phyloP scores from a whole-genome alignment of 2,797 vertebrate genomes.

The Chiroxiphia lanceolata region DNA sequence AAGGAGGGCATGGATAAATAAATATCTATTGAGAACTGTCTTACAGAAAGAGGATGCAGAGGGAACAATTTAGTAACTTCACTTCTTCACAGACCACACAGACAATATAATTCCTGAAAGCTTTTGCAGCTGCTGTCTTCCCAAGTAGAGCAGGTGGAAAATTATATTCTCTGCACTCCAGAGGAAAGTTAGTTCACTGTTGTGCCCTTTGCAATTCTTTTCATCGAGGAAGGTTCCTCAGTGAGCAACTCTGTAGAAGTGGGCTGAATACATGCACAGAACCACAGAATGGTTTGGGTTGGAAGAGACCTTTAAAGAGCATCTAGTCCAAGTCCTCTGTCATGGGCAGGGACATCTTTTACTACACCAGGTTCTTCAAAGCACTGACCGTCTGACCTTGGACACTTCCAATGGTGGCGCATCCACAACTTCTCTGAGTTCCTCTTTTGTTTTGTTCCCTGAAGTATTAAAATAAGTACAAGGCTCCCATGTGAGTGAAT shows the following conservation, averaged over 20 bases:
- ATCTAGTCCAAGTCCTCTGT: not conserved
- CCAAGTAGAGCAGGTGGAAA: not conserved
- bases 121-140: not conserved
- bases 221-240: not conserved
- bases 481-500: not conserved
- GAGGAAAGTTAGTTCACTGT: not conserved
- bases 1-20: not conserved
- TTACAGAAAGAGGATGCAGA: not conserved
- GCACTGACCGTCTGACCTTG: not conserved
- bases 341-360: not conserved
- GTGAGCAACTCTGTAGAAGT: not conserved
- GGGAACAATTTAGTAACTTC: not conserved
- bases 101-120: not conserved
- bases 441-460: not conserved
- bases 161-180: not conserved
- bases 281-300: not conserved
- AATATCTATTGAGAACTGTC: not conserved
- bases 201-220: not conserved
- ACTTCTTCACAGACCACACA: not conserved
- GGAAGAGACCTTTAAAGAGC: not conserved
- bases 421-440: not conserved
- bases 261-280: not conserved
- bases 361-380: not conserved
- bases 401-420: not conserved
- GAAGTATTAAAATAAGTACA: not conserved